These are phyloP conservation scores for Acipenser ruthenus DNA, from an alignment of 2,797 vertebrate genomes.

Conservation along the genomic window DNA sequence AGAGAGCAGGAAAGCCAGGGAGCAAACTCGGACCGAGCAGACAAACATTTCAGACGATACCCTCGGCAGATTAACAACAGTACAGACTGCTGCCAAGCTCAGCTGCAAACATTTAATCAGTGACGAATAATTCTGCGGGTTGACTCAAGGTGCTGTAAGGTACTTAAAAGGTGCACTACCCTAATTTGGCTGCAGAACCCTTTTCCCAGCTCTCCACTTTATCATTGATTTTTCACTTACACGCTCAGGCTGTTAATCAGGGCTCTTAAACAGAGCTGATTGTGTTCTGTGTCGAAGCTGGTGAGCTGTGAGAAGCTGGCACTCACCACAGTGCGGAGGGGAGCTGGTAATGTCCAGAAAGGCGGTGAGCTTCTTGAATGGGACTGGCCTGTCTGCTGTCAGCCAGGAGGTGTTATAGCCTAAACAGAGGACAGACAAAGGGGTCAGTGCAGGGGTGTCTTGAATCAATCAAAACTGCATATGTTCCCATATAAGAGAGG, in stretches of 20 bases:
- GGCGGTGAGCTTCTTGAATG: conserved; percentile 14
- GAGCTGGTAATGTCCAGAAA: conserved; percentile 9
- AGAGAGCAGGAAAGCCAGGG: background rate
- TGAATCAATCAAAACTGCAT: too few species aligned
- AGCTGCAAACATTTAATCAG: too few species aligned
- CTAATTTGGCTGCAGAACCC: too few species aligned
- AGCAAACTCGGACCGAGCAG: background rate
- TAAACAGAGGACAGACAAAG: conserved; percentile 2
- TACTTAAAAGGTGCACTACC: background rate
- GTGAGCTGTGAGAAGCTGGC: background rate
- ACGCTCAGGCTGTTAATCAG: background rate
- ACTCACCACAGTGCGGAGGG: conserved; percentile 20
- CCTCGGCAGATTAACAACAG: too few species aligned
- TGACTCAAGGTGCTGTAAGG: too few species aligned
- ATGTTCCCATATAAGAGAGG: too few species aligned
- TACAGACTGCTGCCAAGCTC: too few species aligned
- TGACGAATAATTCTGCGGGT: too few species aligned
- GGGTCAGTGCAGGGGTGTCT: background rate
- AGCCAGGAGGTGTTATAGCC: conserved; percentile 25
- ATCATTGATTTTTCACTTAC: too few species aligned
- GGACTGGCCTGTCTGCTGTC: conserved; percentile 10
- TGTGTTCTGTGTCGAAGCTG: background rate
- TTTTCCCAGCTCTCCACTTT: too few species aligned
- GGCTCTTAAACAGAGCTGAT: background rate
- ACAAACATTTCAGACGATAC: background rate